Conservation (phyloP, 64 coral and sea anemone genomes). For the Montipora capricornis region DNA sequence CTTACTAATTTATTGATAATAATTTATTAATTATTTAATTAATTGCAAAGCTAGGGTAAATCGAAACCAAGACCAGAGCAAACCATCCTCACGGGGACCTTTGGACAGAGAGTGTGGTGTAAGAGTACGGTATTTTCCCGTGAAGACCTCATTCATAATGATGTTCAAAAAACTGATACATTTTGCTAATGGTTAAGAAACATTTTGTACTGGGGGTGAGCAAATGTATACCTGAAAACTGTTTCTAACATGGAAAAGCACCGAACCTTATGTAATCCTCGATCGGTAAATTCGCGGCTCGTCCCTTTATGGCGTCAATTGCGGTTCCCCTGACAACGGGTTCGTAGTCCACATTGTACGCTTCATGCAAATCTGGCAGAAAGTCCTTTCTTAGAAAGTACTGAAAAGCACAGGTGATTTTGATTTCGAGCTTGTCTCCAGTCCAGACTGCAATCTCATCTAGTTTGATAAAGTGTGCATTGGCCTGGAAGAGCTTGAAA, state of each 20-base stretch:
- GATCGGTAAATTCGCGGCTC: constrained; percentile 69
- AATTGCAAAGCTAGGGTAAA: too few relatives aligned
- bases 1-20: too few relatives aligned
- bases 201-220: not conserved
- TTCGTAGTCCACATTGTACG: constrained; percentile 80
- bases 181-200: too few relatives aligned
- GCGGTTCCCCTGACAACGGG: constrained; percentile 77
- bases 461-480: constrained; percentile 78
- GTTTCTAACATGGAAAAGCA: not conserved
- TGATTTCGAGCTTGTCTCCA: constrained; percentile 80
- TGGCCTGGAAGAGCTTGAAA: constrained; percentile 79
- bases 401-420: constrained; percentile 77
- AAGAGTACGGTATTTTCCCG: too few relatives aligned
- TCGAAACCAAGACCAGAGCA: too few relatives aligned
- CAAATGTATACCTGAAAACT: not conserved
- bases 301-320: constrained; percentile 74
- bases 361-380: constrained; percentile 76
- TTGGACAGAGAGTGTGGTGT: too few relatives aligned
- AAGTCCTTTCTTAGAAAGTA: constrained; percentile 85
- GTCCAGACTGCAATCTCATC: constrained; percentile 65
- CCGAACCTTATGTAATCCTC: constrained; percentile 74
- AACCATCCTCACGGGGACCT: too few relatives aligned
- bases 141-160: too few relatives aligned
- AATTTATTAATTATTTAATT: too few relatives aligned
- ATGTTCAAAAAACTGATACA: too few relatives aligned